Evolutionary conservation across 2,888 invertebrate genomes (phyloP).

Genomic region (Melinopterus prodromus): DNA sequence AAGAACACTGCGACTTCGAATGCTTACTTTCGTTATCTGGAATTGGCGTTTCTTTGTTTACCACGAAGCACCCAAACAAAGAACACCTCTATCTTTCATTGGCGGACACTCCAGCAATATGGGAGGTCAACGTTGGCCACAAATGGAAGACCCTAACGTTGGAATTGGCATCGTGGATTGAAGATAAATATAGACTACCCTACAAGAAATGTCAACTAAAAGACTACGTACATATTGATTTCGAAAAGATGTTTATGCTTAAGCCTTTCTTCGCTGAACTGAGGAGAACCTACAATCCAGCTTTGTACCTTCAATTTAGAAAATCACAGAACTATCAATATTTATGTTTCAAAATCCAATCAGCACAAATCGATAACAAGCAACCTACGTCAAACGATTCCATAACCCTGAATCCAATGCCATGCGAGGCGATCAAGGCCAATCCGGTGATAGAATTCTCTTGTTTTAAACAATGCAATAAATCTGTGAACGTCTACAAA

Average conservation of each 20-base stretch:
- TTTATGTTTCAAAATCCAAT: constrained; percentile 73
- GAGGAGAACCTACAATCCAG: constrained; percentile 76
- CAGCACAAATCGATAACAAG: constrained; percentile 75
- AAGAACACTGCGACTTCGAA: constrained; percentile 75
- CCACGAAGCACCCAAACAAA: constrained; percentile 56
- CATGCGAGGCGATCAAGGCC: constrained; percentile 61
- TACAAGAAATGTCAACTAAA: constrained; percentile 77
- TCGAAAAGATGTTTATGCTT: constrained; percentile 86
- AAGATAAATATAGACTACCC: constrained; percentile 77
- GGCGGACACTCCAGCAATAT: constrained; percentile 75
- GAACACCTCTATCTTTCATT: constrained; percentile 76
- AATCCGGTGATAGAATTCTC: constrained; percentile 71
- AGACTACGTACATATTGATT: constrained; percentile 81
- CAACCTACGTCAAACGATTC: constrained; percentile 46
- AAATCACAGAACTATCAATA: constrained; percentile 75
- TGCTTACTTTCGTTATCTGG: constrained; percentile 74
- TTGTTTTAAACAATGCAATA: constrained; percentile 63
- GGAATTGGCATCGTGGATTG: constrained; percentile 82
- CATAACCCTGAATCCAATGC: constrained; percentile 60
- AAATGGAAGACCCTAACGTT: constrained; percentile 82
- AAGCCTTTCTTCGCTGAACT: constrained; percentile 86
- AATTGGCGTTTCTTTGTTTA: constrained; percentile 69
- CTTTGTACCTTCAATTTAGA: constrained; percentile 76
- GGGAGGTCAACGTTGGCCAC: constrained; percentile 83
- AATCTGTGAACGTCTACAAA: constrained; percentile 68